Evolutionary conservation across 1,140 invertebrate genomes (phyloP), one percentile per base, ranked within the genome.

Genomic region (Sminthurides bifidus): DNA sequence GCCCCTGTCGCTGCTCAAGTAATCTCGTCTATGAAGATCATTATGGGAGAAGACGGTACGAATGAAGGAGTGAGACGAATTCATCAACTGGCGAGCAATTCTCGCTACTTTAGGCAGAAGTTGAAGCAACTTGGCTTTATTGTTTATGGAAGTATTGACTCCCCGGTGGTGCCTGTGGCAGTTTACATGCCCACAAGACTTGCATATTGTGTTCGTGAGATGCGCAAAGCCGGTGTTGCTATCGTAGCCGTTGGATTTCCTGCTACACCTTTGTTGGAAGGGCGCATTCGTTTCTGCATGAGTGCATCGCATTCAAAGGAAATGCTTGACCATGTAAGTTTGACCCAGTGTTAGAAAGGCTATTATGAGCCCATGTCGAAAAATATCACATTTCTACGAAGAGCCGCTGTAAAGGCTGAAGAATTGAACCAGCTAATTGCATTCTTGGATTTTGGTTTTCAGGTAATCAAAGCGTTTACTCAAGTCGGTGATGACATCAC

Each of bases 221-320:
- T 95, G 66, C 81, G 84, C 48, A 79, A 79, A 57, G 74, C 81
- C 53, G 84, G 88, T 46, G 82, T 98, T 53, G 94, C 92, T 24
- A 83, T 83, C 8, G 94, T 98, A 4, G 92, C 93, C 54, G 95
- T 98, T 54, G 92, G 92, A 52, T 98, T 95, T 75, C 95, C 96
- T 50, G 95, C 95, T 30, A 98, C 94, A n/a, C 87, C 91, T 37
- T 79, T 99, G 51, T 85, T 91, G 75, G 83, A 89, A 73, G 87
- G 89, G 23, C 79, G 94, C 68, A 92, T 92, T 59, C 74, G 95
- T 62, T 95, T 98, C 73, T 98, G 95, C 70, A 72, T 98, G 37
- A 96, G 92, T 29, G 93, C 95, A 38, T 83, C 88, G 21, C 94
- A 98, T 71, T 92, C 91, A 21, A 91, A 92, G 72, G 85, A 92